Percentiles rank a stretch among this genome's conserved stretches.
Conservation (phyloP, 2,888 invertebrate species). For the Branchellion lobata region DNA sequence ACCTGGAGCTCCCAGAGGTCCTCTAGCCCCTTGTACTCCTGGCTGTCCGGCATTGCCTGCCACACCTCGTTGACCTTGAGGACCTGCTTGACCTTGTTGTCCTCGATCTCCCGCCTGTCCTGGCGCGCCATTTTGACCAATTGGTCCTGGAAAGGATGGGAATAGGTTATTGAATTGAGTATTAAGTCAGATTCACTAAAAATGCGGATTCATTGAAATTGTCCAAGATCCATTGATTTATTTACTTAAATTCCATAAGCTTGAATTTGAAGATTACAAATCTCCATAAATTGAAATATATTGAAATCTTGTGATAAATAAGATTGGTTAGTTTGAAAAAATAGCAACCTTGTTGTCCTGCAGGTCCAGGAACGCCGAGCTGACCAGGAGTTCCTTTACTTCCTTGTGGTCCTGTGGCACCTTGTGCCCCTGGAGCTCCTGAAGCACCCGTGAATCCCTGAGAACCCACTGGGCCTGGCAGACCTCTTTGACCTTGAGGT, state of each 20-base stretch:
- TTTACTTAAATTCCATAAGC: too few relatives aligned
- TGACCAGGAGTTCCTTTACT: constrained; percentile 47
- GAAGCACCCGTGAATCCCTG: constrained; percentile 42
- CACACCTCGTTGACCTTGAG: constrained; percentile 45
- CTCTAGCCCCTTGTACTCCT: constrained; percentile 54
- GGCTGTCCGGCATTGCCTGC: constrained; percentile 49
- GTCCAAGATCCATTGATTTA: too few relatives aligned
- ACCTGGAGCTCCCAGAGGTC: constrained; percentile 39
- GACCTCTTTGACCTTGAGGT: constrained; percentile 29
- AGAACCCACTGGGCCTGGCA: constrained; percentile 31
- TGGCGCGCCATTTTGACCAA: constrained; percentile 39
- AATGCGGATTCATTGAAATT: too few relatives aligned
- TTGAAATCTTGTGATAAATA: too few relatives aligned
- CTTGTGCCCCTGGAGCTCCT: constrained; percentile 42
- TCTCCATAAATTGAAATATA: too few relatives aligned
- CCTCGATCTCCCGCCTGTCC: constrained; percentile 47
- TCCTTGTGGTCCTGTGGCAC: constrained; percentile 43
- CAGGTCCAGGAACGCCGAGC: constrained; percentile 41
- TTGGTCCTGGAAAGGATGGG: constrained; percentile 39
- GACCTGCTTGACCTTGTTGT: constrained; percentile 41
- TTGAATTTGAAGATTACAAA: too few relatives aligned
- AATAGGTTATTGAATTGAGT: too few relatives aligned
- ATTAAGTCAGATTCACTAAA: too few relatives aligned
- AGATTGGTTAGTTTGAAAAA: too few relatives aligned
- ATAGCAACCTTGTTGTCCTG: constrained; percentile 48